Percentiles rank a stretch among this genome's conserved stretches.
These are phyloP conservation scores for Leptosomus discolor DNA, from an alignment of 2,113 vertebrate genomes.

Conservation along the genomic window DNA sequence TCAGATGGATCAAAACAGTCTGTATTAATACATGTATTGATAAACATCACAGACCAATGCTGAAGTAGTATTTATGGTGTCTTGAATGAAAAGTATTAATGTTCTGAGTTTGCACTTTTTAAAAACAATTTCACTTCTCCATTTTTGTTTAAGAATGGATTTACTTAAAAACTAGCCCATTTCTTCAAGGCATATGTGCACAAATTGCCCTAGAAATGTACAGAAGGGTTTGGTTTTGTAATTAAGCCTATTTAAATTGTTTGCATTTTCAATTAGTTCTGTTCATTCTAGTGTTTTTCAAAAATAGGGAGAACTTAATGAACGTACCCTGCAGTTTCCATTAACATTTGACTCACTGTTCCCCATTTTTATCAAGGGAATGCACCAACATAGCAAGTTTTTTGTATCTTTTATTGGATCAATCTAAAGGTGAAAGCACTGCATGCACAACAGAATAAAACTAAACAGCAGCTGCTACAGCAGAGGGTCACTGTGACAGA, in stretches of 20 bases:
- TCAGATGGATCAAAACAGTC: not conserved
- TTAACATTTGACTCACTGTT: conserved; percentile 67
- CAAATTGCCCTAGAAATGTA: not conserved
- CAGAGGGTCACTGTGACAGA: not conserved
- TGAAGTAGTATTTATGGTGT: not conserved
- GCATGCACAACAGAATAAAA: not conserved
- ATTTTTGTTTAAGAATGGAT: not conserved
- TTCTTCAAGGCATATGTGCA: not conserved
- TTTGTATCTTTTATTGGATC: conserved; percentile 41
- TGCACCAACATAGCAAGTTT: conserved; percentile 34
- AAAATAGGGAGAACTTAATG: conserved; percentile 46
- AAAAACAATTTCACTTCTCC: not conserved
- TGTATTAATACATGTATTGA: not conserved
- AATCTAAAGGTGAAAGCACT: conserved; percentile 20
- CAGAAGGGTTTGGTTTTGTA: conserved; percentile 16
- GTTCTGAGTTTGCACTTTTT: not conserved
- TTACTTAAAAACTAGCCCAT: not conserved
- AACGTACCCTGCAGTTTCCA: conserved; percentile 52
- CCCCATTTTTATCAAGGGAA: conserved; percentile 44
- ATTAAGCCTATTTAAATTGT: conserved; percentile 48
- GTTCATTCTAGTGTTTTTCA: conserved; percentile 48
- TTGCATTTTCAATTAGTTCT: conserved; percentile 48
- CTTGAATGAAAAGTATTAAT: not conserved
- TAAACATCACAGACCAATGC: not conserved
- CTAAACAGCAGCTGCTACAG: not conserved